These are phyloP conservation scores for Andrena bucephala DNA, from an alignment of 2,888 invertebrate species.

Conservation along the genomic window DNA sequence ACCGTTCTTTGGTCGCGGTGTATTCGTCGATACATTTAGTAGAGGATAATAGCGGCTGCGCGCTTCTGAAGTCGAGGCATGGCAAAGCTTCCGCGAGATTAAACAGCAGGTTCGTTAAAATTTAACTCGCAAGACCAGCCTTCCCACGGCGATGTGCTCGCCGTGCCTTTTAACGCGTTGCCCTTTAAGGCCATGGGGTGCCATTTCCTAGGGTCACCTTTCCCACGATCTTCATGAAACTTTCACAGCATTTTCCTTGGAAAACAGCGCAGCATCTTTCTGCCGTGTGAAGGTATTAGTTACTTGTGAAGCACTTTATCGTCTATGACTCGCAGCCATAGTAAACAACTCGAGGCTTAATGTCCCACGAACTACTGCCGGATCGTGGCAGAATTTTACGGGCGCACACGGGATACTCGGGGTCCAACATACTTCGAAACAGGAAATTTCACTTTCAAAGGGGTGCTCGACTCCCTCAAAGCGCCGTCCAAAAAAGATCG, in stretches of 20 bases:
- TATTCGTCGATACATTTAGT: not conserved
- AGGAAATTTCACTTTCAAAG: no score
- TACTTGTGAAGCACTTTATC: not conserved
- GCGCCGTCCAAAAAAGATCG: not conserved
- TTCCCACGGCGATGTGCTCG: not conserved
- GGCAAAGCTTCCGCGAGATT: constrained; percentile 14
- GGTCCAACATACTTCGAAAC: not conserved
- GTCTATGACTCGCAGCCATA: no score
- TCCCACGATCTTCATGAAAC: not conserved
- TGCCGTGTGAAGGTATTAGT: no score
- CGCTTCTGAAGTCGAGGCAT: not conserved
- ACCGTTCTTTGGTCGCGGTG: no score
- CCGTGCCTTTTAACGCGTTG: not conserved
- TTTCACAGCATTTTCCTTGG: not conserved
- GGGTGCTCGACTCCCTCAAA: not conserved
- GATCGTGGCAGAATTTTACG: not conserved
- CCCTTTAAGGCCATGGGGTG: not conserved
- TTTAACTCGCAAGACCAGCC: constrained; percentile 7
- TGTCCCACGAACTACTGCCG: not conserved
- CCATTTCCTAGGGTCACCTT: not conserved
- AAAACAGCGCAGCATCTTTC: not conserved
- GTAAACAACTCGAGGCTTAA: not conserved
- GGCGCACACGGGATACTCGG: not conserved
- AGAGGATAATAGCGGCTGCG: not conserved
- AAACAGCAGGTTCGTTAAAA: not conserved